phyloP scores from a whole-genome alignment of 23 tunicate species.

The Styela clava region DNA sequence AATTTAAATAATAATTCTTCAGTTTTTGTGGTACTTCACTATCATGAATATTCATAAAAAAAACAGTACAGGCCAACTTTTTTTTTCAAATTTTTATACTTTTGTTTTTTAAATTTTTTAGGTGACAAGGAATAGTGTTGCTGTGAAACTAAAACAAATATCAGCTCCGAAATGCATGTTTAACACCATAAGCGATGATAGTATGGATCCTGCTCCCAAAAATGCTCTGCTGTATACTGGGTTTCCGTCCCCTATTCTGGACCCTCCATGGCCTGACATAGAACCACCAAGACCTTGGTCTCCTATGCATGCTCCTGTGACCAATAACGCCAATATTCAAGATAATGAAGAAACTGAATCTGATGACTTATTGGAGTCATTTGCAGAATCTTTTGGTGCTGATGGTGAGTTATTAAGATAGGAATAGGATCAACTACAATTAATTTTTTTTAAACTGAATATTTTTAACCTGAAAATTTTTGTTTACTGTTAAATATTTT shows the following conservation, averaged over 20 bases:
- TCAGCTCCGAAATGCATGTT: slow-evolving; percentile 29
- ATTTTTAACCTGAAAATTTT: too few species aligned
- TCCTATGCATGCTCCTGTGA: slow-evolving; percentile 26
- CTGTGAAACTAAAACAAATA: slow-evolving; percentile 32
- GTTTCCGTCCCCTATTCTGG: slow-evolving; percentile 20
- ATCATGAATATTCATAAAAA: too few species aligned
- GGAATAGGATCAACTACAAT: too few species aligned
- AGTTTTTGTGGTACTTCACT: too few species aligned
- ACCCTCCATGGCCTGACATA: neutral
- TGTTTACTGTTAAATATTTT: too few species aligned
- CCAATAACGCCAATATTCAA: neutral
- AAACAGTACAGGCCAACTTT: too few species aligned
- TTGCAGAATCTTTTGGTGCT: slow-evolving; percentile 26
- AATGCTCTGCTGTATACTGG: slow-evolving; percentile 41
- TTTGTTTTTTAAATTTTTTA: neutral
- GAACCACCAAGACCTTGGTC: slow-evolving; percentile 63
- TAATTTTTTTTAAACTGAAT: too few species aligned
- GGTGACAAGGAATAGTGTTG: slow-evolving; percentile 55
- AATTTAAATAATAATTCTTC: too few species aligned
- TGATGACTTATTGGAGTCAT: slow-evolving; percentile 9
- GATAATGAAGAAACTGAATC: neutral
- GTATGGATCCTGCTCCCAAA: slow-evolving; percentile 16
- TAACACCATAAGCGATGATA: slow-evolving; percentile 24
- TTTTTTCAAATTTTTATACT: too few species aligned
- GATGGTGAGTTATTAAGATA: slow-evolving; percentile 23